Conservation (phyloP, 2,888 invertebrate species). For the Orthosia incerta region DNA sequence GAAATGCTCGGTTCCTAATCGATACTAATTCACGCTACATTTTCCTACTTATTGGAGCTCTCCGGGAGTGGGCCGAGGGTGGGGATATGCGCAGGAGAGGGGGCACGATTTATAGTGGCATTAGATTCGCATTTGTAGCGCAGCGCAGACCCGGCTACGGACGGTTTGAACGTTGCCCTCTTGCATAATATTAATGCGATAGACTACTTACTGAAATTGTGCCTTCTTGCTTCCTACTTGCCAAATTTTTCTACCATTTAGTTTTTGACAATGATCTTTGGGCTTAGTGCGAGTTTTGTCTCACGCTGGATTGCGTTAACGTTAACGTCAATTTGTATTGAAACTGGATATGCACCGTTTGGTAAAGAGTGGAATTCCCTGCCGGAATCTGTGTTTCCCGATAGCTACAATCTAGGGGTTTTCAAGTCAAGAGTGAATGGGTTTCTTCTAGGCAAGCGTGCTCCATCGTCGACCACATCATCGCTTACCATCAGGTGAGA, state of each 20-base stretch:
- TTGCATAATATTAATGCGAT: slow-evolving; percentile 71
- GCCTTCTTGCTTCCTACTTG: slow-evolving; percentile 36
- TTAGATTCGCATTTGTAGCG: slow-evolving; percentile 86
- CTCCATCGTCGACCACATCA: too few relatives aligned
- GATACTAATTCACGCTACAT: slow-evolving; percentile 85
- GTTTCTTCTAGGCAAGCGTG: too few relatives aligned
- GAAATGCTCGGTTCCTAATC: slow-evolving; percentile 83
- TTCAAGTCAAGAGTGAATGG: too few relatives aligned
- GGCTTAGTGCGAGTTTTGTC: too few relatives aligned
- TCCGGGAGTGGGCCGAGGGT: slow-evolving; percentile 65
- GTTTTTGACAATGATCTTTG: slow-evolving; percentile 2
- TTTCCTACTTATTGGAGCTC: slow-evolving; percentile 77
- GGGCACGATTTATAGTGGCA: slow-evolving; percentile 84
- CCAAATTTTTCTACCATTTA: slow-evolving; percentile 18
- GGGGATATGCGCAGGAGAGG: slow-evolving; percentile 76
- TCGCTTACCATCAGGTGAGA: too few relatives aligned
- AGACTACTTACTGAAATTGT: slow-evolving; percentile 63
- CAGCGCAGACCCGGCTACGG: slow-evolving; percentile 65
- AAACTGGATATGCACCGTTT: too few relatives aligned
- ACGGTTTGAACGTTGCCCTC: slow-evolving; percentile 70
- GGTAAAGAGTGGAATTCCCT: too few relatives aligned
- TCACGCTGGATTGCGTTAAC: too few relatives aligned
- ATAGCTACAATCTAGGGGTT: too few relatives aligned
- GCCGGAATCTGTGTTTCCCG: too few relatives aligned
- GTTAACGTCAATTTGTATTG: too few relatives aligned